Evolutionary conservation across 1,140 invertebrate species (phyloP).

Genomic region (Drosophila guanche): DNA sequence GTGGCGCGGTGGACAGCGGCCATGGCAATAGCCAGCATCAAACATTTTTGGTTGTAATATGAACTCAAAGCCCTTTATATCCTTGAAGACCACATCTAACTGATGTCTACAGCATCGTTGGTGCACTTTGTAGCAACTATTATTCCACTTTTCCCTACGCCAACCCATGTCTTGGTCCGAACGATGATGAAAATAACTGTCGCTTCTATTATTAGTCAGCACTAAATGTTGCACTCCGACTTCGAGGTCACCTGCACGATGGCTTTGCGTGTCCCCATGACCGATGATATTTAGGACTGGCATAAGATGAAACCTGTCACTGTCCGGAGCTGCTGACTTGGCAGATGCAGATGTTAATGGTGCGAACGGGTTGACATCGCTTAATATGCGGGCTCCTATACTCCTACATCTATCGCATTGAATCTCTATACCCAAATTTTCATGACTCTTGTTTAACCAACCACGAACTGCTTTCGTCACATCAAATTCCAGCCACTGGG

Average conservation of each 20-base stretch:
- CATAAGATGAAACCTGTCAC: conserved; percentile 51
- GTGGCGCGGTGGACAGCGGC: conserved; percentile 88
- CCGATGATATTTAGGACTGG: conserved; percentile 84
- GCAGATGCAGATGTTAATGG: neutral
- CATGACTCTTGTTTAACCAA: conserved; percentile 83
- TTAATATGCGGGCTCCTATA: conserved; percentile 69
- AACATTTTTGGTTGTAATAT: conserved; percentile 89
- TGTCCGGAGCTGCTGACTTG: neutral
- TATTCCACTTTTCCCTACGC: conserved; percentile 80
- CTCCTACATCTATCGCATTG: conserved; percentile 83
- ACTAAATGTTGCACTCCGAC: conserved; percentile 21
- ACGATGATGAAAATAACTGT: conserved; percentile 39
- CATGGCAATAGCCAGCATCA: conserved; percentile 90
- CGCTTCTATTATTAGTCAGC: conserved; percentile 31
- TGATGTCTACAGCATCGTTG: conserved; percentile 88
- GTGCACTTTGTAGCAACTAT: conserved; percentile 84
- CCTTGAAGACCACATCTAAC: conserved; percentile 87
- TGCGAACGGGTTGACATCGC: conserved; percentile 55
- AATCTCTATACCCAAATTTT: conserved; percentile 85
- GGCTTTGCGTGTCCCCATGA: conserved; percentile 26
- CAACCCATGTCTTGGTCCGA: conserved; percentile 34
- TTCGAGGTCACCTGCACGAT: conserved; percentile 23
- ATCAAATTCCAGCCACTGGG: conserved; percentile 86
- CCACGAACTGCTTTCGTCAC: conserved; percentile 84
- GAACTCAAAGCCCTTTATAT: conserved; percentile 88